Evolutionary conservation across 2,888 invertebrate species (phyloP), one percentile per base, ranked within the genome.

Genomic region (Chrysolina haemoptera): DNA sequence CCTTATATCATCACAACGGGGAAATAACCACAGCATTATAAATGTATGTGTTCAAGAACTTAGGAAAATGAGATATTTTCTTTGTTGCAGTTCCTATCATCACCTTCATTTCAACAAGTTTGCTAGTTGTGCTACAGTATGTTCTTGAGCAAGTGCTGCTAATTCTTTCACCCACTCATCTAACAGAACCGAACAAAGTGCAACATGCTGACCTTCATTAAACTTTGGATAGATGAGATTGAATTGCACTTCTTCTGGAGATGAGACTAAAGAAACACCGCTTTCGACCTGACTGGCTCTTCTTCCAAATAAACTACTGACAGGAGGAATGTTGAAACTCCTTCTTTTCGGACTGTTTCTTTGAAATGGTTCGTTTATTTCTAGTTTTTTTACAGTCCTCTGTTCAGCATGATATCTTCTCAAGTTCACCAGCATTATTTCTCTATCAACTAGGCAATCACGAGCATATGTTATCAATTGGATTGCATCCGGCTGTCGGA

Each of bases 81-180:
- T 8, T 6, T 35, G 6, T 35, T 4, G 35, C 35, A 35, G 35
- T 35, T 35, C 35, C 35, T 6, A 22, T 50, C 50, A 16, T 50
- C n/a, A 16, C 43, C 14, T 22, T 3, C 83, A 87, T 76, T 87
- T 87, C 74, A 88, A 84, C 74, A 87, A 82, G 67, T 84, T 86
- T 70, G 89, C 88, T 77, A 92, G 88, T 86, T 92, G 91, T 81
- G 91, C 89, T 78, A 95, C 90, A 8, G 96, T 94, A 87, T 99
- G 98, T 87, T 99, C 98, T 87, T 98, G 96, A 77, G 97, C 94
- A 71, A 99, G 91, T 14, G 98, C 97, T 0, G 98, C 96, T 74
- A 99, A 89, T 89, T 98, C 98, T 87, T 98, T 97, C 0, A 98
- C 90, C 95, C 99, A 98, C 86, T 99, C 98, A 84, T 98, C 97